phyloP scores from a whole-genome alignment of 2,888 invertebrate species.

The Drosophila neotestacea region DNA sequence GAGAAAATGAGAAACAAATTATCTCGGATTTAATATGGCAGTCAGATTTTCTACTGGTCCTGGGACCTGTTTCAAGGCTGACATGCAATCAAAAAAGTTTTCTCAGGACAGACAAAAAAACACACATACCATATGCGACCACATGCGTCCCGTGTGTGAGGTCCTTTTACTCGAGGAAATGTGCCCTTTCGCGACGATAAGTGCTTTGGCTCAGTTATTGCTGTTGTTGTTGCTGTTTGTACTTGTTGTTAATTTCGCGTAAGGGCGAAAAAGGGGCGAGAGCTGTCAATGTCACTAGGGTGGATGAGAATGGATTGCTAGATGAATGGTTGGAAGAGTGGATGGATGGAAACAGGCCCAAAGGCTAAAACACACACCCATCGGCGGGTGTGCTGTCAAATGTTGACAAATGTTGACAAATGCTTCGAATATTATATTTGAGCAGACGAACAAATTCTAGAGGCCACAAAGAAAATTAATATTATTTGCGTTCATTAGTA shows the following conservation, averaged over 20 bases:
- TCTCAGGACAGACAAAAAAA: slow-evolving; percentile 12
- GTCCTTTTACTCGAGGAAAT: slow-evolving; percentile 30
- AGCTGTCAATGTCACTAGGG: slow-evolving; percentile 64
- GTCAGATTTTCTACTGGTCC: neutral
- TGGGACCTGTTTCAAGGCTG: slow-evolving; percentile 10
- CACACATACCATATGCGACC: slow-evolving; percentile 47
- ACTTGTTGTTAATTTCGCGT: slow-evolving; percentile 79
- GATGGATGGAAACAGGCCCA: slow-evolving; percentile 41
- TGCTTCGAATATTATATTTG: slow-evolving; percentile 72
- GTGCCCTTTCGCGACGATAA: slow-evolving; percentile 55
- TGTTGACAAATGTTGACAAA: slow-evolving; percentile 84
- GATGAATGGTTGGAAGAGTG: slow-evolving; percentile 21
- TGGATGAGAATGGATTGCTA: slow-evolving; percentile 37
- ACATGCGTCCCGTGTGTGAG: slow-evolving; percentile 30
- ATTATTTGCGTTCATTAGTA: slow-evolving; percentile 82
- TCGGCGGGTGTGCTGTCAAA: slow-evolving; percentile 76
- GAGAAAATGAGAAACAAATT: neutral
- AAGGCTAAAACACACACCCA: slow-evolving; percentile 37
- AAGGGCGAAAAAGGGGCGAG: slow-evolving; percentile 57
- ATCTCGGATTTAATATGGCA: neutral
- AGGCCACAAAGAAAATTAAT: slow-evolving; percentile 54
- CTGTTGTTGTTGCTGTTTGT: slow-evolving; percentile 65
- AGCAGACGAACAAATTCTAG: slow-evolving; percentile 27
- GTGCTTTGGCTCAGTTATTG: slow-evolving; percentile 56
- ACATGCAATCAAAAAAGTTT: slow-evolving; percentile 35